Evolutionary conservation across 2,888 invertebrate species (phyloP), one percentile per base, ranked within the genome.

Genomic region (Pammene fasciana): DNA sequence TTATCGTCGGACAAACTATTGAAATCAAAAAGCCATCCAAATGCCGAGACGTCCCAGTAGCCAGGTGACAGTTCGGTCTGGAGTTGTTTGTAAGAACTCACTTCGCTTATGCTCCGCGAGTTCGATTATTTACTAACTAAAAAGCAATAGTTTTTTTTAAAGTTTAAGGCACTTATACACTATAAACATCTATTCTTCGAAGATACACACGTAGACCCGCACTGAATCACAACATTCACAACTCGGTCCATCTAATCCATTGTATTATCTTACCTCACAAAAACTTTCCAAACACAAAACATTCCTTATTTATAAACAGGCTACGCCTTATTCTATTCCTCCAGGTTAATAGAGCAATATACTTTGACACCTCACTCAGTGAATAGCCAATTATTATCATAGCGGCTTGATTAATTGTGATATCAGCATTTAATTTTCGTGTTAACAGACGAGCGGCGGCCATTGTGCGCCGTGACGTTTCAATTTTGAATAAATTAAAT

Each of bases 401-500:
- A 87, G 89, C 82, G 86, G 86, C 89, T 91, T 92, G 92, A 92
- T 92, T 92, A 92, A 92, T 92, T 92, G 90, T 92, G 91, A 92
- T 92, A 92, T 92, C 92, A 92, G 91, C 92, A 92, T 92, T 92
- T 92, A 92, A 92, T 92, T 92, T 92, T 90, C 92, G 86, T 91
- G 92, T 92, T 92, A 92, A 91, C 92, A 90, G 87, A 85, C 84
- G 80, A 78, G 79, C 83, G 84, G 83, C 79, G 79, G 82, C 90
- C 85, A 90, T 91, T 91, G 92, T 91, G 79, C 76, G 84, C 85
- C 88, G 87, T 92, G 92, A 92, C 92, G 92, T 92, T 92, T 92
- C 92, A 92, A 92, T 92, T 92, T 91, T 90, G 92, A 91, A 92
- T 92, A 92, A 92, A 92, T 92, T 92, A 92, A 92, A 92, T 92